Evolutionary conservation across 2,888 invertebrate genomes (phyloP), one percentile per base, ranked within the genome.

Genomic region (Scrobipalpa atriplicella): DNA sequence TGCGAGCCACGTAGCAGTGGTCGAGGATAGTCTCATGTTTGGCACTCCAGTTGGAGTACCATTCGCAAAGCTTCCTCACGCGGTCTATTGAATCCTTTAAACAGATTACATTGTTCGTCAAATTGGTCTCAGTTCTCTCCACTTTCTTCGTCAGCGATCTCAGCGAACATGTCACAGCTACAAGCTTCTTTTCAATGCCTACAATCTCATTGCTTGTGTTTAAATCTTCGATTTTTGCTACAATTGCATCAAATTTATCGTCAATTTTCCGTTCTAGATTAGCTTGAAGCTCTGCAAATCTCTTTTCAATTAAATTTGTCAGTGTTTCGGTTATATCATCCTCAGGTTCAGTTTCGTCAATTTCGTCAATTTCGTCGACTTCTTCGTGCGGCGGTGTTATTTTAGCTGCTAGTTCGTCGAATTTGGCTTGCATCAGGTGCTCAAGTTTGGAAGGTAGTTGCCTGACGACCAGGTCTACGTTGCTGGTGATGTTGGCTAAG

Each of bases 1-100:
- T 19, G 21, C 54, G 54, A 21, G 54, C 19, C 1, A 56, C 54
- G 13, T 56, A 56, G 54, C 54, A 18, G 54, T 56, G 54, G 54
- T 56, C 21, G 1, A 21, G 21, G 5, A 56, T 10, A 21, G 10
- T 18, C 11, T 21, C 21, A 13, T 56, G 54, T 21, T 56, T 19
- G 13, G 3, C 2, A 21, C 21, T 21, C 54, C 54, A 56, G 21
- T 56, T 56, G 18, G 21, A 21, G 16, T 56, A 56, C 19, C 54
- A 56, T 21, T 51, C 51, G n/a, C n/a, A 5, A 11, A 51, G n/a
- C 16, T n/a, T 51, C 51, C n/a, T 11, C 51, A 51, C 51, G 7
- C 16, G n/a, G 51, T 51, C 51, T 16, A 51, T n/a, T 51, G 9
- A 51, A 51, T 51, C 51, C 11, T 51, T 1, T 51, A 51, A 16